phyloP scores from a whole-genome alignment of 2,113 vertebrate species.

The Leptobrachium ailaonicum region DNA sequence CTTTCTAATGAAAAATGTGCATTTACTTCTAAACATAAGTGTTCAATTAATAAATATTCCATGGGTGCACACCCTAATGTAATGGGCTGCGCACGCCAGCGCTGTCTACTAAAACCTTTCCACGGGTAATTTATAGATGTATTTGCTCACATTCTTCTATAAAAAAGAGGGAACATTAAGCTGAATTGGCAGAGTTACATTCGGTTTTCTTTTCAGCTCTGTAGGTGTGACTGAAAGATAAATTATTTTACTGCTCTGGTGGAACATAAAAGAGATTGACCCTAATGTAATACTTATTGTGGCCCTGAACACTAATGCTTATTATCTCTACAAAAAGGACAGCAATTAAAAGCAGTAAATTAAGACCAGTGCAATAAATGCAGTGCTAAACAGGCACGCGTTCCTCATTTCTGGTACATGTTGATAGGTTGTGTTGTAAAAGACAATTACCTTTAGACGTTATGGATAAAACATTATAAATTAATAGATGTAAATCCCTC shows the following conservation, averaged over 20 bases:
- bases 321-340: constrained; percentile 15
- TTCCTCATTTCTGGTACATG: constrained; percentile 3
- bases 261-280: constrained; percentile 33
- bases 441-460: constrained; percentile 24
- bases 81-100: too few species aligned
- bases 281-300: neutral
- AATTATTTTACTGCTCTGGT: constrained; percentile 16
- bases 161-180: too few species aligned
- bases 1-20: too few species aligned
- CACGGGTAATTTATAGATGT: too few species aligned
- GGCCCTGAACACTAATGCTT: constrained; percentile 4
- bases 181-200: too few species aligned
- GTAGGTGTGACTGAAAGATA: neutral
- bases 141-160: too few species aligned
- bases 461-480: constrained; percentile 35
- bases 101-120: too few species aligned
- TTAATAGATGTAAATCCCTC: constrained; percentile 30
- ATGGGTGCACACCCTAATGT: too few species aligned
- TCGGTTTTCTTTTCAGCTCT: neutral
- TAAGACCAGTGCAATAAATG: constrained; percentile 2
- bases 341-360: constrained; percentile 27
- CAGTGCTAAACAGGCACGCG: neutral
- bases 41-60: too few species aligned
- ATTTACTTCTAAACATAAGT: too few species aligned
- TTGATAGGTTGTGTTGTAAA: constrained; percentile 12